Percentiles rank a stretch among this genome's conserved stretches.
These are phyloP conservation scores for Alouatta caraya DNA, from an alignment of 2,797 vertebrate species.

Conservation along the genomic window DNA sequence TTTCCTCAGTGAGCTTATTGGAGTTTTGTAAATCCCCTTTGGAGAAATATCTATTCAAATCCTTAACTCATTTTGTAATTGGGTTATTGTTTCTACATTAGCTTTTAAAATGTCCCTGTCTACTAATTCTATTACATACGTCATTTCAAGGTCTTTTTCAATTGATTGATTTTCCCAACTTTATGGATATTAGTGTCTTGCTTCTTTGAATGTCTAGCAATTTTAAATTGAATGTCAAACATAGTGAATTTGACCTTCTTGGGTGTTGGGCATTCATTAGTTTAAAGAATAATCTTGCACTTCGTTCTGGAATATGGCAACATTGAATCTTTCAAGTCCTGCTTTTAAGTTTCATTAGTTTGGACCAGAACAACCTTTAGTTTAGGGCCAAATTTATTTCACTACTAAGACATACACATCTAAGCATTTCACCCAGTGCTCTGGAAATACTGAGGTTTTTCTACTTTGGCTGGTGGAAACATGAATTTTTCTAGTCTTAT, in stretches of 20 bases:
- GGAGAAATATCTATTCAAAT: not conserved
- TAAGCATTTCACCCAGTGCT: not conserved
- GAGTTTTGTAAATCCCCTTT: not conserved
- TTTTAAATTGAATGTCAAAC: slow-evolving; percentile 12
- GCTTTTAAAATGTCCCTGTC: not conserved
- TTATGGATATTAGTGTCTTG: not conserved
- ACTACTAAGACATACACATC: no score
- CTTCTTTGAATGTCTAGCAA: not conserved
- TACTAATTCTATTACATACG: not conserved
- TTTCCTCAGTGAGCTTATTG: not conserved
- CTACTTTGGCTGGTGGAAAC: not conserved
- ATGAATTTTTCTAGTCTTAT: not conserved
- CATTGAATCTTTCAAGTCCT: not conserved
- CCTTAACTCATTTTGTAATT: not conserved
- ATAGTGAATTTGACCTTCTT: not conserved
- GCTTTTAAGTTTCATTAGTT: not conserved
- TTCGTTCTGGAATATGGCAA: not conserved
- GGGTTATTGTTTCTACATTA: not conserved
- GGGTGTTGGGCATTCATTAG: not conserved
- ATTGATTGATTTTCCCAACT: not conserved
- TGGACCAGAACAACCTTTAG: not conserved
- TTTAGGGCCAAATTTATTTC: not conserved
- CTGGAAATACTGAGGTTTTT: not conserved
- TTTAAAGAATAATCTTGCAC: not conserved
- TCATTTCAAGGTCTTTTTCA: not conserved